Percentiles rank a stretch among this genome's conserved stretches.
phyloP scores from a whole-genome alignment of 2,888 invertebrate genomes.

The Macrophya annulata region DNA sequence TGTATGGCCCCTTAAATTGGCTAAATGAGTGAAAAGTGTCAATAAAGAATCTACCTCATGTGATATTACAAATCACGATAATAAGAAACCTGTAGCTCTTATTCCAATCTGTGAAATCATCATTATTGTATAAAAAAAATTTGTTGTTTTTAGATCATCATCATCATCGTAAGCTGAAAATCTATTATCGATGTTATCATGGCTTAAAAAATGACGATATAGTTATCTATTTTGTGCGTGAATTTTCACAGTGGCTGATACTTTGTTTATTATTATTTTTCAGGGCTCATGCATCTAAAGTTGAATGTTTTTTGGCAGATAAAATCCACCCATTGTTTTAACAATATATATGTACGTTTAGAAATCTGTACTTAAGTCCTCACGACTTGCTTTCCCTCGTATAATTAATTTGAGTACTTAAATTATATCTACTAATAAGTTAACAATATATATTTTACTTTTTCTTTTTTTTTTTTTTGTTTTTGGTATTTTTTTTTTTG shows the following conservation, averaged over 20 bases:
- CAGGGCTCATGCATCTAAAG: conserved; percentile 12
- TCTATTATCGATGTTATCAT: background rate
- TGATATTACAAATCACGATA: background rate
- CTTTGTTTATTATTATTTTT: background rate
- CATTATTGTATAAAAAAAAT: background rate
- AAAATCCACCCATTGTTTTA: background rate
- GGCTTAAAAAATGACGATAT: background rate
- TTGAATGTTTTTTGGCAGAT: background rate
- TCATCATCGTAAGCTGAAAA: background rate
- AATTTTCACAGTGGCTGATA: background rate
- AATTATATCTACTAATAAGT: background rate
- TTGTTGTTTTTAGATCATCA: background rate
- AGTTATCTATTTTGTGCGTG: background rate
- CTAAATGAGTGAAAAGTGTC: background rate
- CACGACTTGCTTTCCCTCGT: background rate
- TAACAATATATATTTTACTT: background rate
- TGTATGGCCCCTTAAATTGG: background rate
- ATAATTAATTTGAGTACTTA: conserved; percentile 6
- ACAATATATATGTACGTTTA: background rate
- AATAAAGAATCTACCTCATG: background rate
- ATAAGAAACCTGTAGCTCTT: background rate
- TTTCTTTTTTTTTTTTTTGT: background rate
- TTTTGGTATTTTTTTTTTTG: too few relatives aligned
- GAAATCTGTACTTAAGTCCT: background rate
- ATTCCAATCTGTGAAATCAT: background rate